These are phyloP conservation scores for Arctia plantaginis DNA, from an alignment of 2,888 invertebrate species.

Conservation along the genomic window DNA sequence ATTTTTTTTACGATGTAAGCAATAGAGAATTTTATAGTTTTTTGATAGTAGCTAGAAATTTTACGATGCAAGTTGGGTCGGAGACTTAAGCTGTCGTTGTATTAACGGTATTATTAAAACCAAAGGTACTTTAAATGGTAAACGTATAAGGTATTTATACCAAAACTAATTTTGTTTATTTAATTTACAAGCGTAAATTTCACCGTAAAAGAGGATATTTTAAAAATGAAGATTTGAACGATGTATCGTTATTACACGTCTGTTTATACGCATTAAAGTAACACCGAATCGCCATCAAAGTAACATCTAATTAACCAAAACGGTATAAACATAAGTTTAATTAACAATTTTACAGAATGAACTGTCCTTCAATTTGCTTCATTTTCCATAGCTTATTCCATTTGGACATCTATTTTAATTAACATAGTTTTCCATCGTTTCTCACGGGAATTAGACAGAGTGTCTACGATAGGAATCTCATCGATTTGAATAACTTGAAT, in stretches of 20 bases:
- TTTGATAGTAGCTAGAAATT: conserved; percentile 21
- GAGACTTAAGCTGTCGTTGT: conserved; percentile 13
- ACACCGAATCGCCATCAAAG: conserved; percentile 30
- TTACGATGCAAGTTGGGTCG: background rate
- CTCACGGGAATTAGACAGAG: conserved; percentile 60
- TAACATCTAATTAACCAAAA: conserved; percentile 26
- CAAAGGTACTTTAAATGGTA: background rate
- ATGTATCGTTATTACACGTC: conserved; percentile 16
- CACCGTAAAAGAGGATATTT: background rate
- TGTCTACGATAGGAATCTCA: conserved; percentile 45
- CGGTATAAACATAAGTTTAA: conserved; percentile 31
- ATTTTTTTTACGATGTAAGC: conserved; percentile 21
- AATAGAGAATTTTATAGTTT: conserved; percentile 17
- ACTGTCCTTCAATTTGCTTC: conserved; percentile 42
- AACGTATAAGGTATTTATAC: background rate
- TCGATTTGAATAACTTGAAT: conserved; percentile 54
- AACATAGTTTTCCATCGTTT: conserved; percentile 47
- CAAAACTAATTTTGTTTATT: background rate
- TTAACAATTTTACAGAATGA: conserved; percentile 34
- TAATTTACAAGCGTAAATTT: background rate
- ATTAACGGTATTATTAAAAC: background rate
- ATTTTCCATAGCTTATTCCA: conserved; percentile 30
- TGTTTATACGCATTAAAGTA: conserved; percentile 31
- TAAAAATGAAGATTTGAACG: too few species aligned
- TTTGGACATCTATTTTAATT: conserved; percentile 43